Percentiles rank a stretch among this genome's conserved stretches.
These are phyloP conservation scores for Drosophila burlai DNA, from an alignment of 1,140 invertebrate genomes.

Conservation along the genomic window DNA sequence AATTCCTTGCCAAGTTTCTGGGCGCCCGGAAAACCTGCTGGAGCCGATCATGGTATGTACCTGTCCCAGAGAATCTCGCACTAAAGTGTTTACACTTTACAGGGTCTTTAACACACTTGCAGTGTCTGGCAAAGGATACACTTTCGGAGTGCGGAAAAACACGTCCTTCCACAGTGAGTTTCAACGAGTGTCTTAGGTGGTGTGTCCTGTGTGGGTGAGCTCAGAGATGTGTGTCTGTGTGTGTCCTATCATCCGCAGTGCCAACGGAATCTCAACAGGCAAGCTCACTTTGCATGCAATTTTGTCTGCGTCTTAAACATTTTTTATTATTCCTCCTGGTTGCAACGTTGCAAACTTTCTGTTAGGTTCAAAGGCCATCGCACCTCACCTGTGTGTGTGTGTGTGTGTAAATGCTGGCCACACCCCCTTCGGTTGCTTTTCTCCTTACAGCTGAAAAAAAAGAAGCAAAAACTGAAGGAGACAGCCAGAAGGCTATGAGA, in stretches of 20 bases:
- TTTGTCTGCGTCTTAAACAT: not conserved
- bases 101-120: not conserved
- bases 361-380: slow-evolving; percentile 8
- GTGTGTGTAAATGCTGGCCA: not conserved
- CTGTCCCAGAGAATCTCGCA: not conserved
- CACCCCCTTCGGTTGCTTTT: not conserved
- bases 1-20: not conserved
- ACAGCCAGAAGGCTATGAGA: not conserved
- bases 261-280: slow-evolving; percentile 33
- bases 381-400: not conserved
- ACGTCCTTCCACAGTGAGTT: not conserved
- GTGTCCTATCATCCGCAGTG: slow-evolving; percentile 22
- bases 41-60: not conserved
- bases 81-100: not conserved
- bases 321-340: not conserved
- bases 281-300: slow-evolving; percentile 32
- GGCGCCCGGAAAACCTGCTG: not conserved
- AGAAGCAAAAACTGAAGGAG: not conserved
- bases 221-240: not conserved
- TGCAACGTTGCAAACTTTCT: slow-evolving; percentile 24
- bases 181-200: too few species aligned
- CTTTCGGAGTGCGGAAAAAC: not conserved
- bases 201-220: not conserved
- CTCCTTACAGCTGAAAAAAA: too few species aligned
- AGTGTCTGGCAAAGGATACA: not conserved